Conservation (phyloP, 2,113 vertebrate genomes). For the Suncus etruscus region DNA sequence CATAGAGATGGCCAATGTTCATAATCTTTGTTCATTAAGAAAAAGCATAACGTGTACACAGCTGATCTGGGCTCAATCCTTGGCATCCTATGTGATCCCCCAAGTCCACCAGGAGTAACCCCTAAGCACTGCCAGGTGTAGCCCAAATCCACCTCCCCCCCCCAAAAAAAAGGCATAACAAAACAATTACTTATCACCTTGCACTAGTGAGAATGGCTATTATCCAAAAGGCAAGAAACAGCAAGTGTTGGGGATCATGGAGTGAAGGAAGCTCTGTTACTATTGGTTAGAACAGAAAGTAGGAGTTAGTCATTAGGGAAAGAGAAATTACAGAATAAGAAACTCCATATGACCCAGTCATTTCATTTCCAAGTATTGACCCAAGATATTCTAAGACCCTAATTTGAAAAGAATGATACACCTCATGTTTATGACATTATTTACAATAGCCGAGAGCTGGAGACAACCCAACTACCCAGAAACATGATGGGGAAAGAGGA, state of each 20-base stretch:
- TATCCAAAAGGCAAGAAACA: background rate
- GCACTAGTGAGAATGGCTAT: background rate
- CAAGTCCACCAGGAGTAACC: no score
- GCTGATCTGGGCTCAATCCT: no score
- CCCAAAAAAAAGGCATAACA: background rate
- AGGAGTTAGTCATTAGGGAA: background rate
- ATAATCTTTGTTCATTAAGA: background rate
- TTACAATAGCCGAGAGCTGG: background rate
- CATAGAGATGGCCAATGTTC: background rate
- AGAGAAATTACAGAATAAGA: background rate
- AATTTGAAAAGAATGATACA: background rate
- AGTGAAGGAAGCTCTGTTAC: background rate
- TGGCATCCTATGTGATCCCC: no score
- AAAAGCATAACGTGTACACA: background rate
- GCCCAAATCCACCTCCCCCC: no score
- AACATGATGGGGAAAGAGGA: background rate
- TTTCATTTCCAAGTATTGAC: background rate
- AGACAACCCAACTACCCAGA: background rate
- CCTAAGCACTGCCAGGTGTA: no score
- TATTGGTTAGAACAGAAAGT: background rate
- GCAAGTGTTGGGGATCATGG: background rate
- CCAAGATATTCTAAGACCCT: background rate
- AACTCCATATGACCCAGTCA: background rate
- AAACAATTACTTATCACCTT: background rate
- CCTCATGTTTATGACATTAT: background rate